Percentiles rank a stretch among this genome's conserved stretches.
Conservation (phyloP, 2,888 invertebrate genomes). For the Phymatocera aterrima region DNA sequence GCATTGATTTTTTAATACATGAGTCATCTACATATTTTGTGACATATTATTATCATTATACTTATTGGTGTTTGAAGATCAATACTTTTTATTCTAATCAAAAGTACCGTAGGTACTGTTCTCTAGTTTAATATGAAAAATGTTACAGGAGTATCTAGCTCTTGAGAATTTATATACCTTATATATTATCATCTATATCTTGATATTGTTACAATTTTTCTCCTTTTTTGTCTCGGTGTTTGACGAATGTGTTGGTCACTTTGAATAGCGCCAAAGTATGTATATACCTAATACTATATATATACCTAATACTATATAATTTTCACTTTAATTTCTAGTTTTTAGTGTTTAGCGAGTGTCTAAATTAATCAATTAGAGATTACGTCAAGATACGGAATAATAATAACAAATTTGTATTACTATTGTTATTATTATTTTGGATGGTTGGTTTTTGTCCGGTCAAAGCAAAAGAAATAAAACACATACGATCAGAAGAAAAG, state of each 20-base stretch:
- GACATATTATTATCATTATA: no score
- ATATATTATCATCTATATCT: not conserved
- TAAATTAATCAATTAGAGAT: not conserved
- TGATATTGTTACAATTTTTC: slow-evolving; percentile 1
- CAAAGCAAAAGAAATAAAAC: not conserved
- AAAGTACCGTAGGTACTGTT: no score
- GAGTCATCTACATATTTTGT: not conserved
- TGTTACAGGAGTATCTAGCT: no score
- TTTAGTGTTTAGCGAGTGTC: not conserved
- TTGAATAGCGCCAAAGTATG: not conserved
- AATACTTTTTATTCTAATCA: no score
- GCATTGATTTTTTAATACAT: slow-evolving; percentile 25
- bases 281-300: not conserved
- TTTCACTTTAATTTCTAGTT: not conserved
- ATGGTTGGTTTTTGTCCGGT: not conserved
- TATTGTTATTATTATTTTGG: not conserved
- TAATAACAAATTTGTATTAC: no score
- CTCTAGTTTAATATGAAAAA: no score
- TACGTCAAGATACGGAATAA: no score
- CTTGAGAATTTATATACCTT: not conserved
- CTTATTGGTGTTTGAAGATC: no score
- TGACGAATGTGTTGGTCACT: not conserved
- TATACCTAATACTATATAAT: not conserved
- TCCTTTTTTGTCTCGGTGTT: slow-evolving; percentile 5
- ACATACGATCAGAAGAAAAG: not conserved